phyloP scores from a whole-genome alignment of 2,888 invertebrate species.

The Malthinus seriepunctatus region DNA sequence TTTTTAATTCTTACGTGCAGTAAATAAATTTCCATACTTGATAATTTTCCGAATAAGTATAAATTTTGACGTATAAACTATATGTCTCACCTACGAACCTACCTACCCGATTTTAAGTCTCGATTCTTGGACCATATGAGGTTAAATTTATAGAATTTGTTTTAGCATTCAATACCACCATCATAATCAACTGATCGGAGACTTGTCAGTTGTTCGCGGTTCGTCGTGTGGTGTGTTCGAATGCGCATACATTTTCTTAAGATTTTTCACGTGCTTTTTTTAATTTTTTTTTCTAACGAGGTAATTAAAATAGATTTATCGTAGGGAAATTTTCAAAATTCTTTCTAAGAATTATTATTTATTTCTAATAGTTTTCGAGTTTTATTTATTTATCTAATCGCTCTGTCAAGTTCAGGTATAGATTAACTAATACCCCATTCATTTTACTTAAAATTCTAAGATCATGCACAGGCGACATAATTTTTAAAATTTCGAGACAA shows the following conservation, averaged over 20 bases:
- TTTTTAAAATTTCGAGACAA: not conserved
- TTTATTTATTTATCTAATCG: not conserved
- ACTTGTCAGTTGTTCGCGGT: constrained; percentile 46
- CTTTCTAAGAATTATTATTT: not conserved
- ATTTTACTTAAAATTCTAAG: not conserved
- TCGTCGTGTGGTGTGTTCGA: constrained; percentile 37
- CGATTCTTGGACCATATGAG: constrained; percentile 28
- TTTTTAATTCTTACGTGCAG: not conserved
- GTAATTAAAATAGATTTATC: not conserved
- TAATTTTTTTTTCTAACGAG: not conserved
- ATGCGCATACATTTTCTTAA: constrained; percentile 26
- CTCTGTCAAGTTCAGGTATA: not conserved
- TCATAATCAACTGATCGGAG: constrained; percentile 24
- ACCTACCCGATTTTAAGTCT: constrained; percentile 22
- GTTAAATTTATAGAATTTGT: constrained; percentile 17
- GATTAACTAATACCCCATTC: not conserved
- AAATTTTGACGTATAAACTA: constrained; percentile 1
- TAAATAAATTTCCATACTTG: constrained; percentile 10
- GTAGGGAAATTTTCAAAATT: no score
- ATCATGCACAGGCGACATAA: constrained; percentile 18
- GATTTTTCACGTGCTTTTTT: constrained; percentile 15
- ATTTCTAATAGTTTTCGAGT: not conserved
- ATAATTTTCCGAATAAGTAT: constrained; percentile 12
- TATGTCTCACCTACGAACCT: constrained; percentile 22
- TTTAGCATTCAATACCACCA: constrained; percentile 18